Base-by-base conservation (phyloP, 1,140 invertebrate species). In the Drosophila pachea region DNA sequence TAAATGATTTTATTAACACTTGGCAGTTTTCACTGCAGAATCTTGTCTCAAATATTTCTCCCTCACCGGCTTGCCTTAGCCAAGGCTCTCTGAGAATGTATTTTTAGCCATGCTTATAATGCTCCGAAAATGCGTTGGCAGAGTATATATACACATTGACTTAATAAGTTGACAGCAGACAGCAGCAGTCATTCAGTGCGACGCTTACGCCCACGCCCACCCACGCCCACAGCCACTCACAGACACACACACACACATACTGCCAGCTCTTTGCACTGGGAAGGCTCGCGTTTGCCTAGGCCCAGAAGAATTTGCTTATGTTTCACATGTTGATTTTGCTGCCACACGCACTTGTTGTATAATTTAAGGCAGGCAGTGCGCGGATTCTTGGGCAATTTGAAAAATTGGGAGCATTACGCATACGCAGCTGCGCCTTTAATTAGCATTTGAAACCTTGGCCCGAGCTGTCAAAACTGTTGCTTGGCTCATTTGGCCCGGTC, bases 151-250 rank as follows among this genome's bases (percentile, higher is more conserved):
- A 68, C 68, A 78, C 73, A 66, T 73, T 55, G 75, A 78, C 76
- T 84, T 84, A 83, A 84, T 84, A 84, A 84, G 72, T 73, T 84
- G 79, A 84, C 75, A 84, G 78, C 61, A 70, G 79, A 84, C 75
- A 84, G 78, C 61, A 73, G 79, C 79, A 84, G 79, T 79, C 79
- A 83, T 67, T 84, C 76, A 78, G 65, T 32, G 74, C 42, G 62
- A 83, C 53, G 50, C 67, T 64, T 43, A 64, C 36, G 58, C 53
- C 32, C 36, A 38, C 64, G 11, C 48, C 1, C 36, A 14, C 14
- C 14, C 14, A 38, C 32, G 2, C 35, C 29, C 42, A n/a, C 38
- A 22, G 7, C 60, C 40, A n/a, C n/a, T n/a, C n/a, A n/a, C n/a
- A n/a, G n/a, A 45, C 40, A 9, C 31, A 4, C 49, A 35, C 33